phyloP scores from a whole-genome alignment of 2,888 invertebrate genomes.

The Parthenolecanium corni region DNA sequence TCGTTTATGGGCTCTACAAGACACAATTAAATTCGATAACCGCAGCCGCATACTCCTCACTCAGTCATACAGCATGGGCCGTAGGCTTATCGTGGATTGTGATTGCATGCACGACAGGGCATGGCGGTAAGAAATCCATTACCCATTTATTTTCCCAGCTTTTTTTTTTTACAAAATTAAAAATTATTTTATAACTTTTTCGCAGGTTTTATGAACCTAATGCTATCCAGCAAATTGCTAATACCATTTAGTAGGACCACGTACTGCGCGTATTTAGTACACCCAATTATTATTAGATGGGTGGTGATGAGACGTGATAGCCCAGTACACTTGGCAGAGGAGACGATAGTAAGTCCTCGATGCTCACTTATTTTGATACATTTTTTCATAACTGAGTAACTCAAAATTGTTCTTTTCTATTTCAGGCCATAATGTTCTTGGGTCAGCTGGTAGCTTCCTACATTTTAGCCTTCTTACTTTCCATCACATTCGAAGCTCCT shows the following conservation, averaged over 20 bases:
- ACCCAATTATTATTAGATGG: conserved; percentile 67
- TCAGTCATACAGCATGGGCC: conserved; percentile 77
- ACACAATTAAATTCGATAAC: conserved; percentile 54
- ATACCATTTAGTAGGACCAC: conserved; percentile 79
- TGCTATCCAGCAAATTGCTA: conserved; percentile 62
- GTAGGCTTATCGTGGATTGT: conserved; percentile 70
- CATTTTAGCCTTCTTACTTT: conserved; percentile 61
- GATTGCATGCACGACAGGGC: conserved; percentile 70
- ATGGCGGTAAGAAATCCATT: conserved; percentile 51
- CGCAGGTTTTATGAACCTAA: conserved; percentile 50
- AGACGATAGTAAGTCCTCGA: conserved; percentile 52
- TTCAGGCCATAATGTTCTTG: conserved; percentile 63
- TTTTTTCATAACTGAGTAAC: conserved; percentile 3
- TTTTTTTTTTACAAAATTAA: too few relatives aligned
- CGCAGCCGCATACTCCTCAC: conserved; percentile 66
- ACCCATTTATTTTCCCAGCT: not conserved
- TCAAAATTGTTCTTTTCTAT: conserved; percentile 17
- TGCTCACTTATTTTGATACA: not conserved
- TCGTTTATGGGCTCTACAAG: conserved; percentile 68
- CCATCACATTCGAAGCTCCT: conserved; percentile 72
- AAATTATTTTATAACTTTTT: not conserved
- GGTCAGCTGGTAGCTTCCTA: conserved; percentile 73
- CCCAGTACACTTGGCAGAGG: conserved; percentile 66
- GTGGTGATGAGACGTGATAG: conserved; percentile 72
- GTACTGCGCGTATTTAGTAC: conserved; percentile 74